Conservation (phyloP, 2,888 invertebrate genomes). For the Drosophila robusta region DNA sequence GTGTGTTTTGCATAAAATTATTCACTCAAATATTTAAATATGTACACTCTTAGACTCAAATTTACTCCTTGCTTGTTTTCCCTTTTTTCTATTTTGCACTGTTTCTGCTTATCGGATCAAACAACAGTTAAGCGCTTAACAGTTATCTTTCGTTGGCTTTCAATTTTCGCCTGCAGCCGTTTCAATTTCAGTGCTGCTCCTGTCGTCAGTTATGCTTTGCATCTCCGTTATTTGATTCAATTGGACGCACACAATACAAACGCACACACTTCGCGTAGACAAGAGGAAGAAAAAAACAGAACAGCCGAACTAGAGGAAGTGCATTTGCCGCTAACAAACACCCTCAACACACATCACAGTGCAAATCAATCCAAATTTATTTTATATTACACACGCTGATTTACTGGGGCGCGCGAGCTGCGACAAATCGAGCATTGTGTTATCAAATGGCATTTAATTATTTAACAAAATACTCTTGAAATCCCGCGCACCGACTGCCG, state of each 20-base stretch:
- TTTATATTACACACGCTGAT: constrained; percentile 14
- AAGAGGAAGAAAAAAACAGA: constrained; percentile 23
- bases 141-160: constrained; percentile 47
- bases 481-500: constrained; percentile 47
- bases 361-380: constrained; percentile 21
- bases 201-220: constrained; percentile 30
- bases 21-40: constrained; percentile 54
- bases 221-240: constrained; percentile 41
- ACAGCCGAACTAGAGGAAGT: constrained; percentile 33
- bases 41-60: constrained; percentile 50
- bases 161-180: constrained; percentile 32
- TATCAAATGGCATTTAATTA: constrained; percentile 48
- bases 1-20: constrained; percentile 53
- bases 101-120: constrained; percentile 37
- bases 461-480: constrained; percentile 57
- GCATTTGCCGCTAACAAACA: constrained; percentile 37
- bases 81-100: constrained; percentile 32
- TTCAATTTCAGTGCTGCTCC: constrained; percentile 39
- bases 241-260: constrained; percentile 10
- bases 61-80: constrained; percentile 14
- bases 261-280: constrained; percentile 28
- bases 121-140: constrained; percentile 68
- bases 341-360: constrained; percentile 6
- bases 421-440: constrained; percentile 21
- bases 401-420: constrained; percentile 25